Conservation (phyloP, 2,888 invertebrate species). For the Arrhopalites spinosus region DNA sequence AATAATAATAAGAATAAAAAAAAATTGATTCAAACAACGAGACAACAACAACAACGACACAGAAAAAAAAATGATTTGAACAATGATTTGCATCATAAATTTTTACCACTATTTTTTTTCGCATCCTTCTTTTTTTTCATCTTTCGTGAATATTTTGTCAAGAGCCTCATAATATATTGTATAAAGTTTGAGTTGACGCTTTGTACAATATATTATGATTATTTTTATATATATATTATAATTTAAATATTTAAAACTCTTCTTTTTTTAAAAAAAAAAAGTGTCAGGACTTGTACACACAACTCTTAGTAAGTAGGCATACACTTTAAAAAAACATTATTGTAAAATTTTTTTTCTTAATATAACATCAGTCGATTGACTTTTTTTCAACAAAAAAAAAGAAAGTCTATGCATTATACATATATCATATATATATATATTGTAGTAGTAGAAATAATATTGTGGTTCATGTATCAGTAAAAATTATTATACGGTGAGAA, state of each 20-base stretch:
- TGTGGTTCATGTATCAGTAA: not conserved
- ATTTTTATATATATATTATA: too few relatives aligned
- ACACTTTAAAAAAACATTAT: not conserved
- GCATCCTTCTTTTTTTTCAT: not conserved
- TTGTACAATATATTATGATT: not conserved
- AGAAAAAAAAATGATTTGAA: not conserved
- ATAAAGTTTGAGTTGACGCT: not conserved
- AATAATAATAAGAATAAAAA: conserved; percentile 20
- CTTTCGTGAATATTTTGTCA: not conserved
- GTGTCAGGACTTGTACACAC: not conserved
- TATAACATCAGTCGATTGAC: conserved; percentile 27
- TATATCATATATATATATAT: not conserved
- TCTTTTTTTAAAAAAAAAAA: not conserved
- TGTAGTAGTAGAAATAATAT: too few relatives aligned
- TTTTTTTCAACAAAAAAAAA: not conserved
- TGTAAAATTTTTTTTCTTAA: not conserved
- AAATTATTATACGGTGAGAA: conserved; percentile 9
- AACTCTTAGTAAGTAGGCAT: conserved; percentile 8
- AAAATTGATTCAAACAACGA: conserved; percentile 20
- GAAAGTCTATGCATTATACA: conserved; percentile 3
- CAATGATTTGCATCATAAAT: conserved; percentile 10
- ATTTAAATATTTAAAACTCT: too few relatives aligned
- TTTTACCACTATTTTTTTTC: not conserved
- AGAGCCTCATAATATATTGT: not conserved
- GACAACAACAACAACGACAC: not conserved